A percentile compares a stretch with the other conserved stretches of the same genome.
These are phyloP conservation scores for Holacanthella duospinosa DNA, from an alignment of 2,888 invertebrate genomes.

Conservation along the genomic window DNA sequence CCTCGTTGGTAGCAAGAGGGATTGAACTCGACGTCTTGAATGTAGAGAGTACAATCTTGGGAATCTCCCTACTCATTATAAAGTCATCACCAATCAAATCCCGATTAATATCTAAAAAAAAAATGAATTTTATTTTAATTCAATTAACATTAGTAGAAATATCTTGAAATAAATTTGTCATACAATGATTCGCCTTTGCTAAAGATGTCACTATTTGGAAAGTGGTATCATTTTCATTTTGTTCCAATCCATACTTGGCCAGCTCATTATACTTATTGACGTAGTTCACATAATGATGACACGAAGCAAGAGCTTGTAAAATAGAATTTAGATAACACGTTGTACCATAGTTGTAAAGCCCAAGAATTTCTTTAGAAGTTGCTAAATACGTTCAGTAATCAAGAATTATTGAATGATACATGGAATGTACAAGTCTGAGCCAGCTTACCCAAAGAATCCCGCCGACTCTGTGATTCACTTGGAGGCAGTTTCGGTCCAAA, in stretches of 20 bases:
- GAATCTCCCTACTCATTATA: slow-evolving; percentile 37
- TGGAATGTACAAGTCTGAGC: neutral
- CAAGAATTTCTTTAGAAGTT: slow-evolving; percentile 42
- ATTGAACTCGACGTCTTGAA: slow-evolving; percentile 67
- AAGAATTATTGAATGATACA: neutral
- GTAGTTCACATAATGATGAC: slow-evolving; percentile 61
- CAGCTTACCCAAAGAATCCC: neutral
- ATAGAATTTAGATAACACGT: slow-evolving; percentile 89
- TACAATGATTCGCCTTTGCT: neutral
- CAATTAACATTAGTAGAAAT: too few relatives aligned
- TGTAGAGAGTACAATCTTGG: slow-evolving; percentile 60
- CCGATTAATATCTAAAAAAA: slow-evolving; percentile 55
- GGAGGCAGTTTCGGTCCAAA: neutral
- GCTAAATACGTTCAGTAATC: neutral
- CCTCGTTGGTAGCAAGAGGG: slow-evolving; percentile 63
- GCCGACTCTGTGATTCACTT: neutral
- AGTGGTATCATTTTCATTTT: neutral
- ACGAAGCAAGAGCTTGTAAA: slow-evolving; percentile 78
- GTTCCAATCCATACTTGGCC: neutral
- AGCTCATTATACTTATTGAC: neutral
- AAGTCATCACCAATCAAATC: slow-evolving; percentile 18
- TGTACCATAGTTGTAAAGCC: slow-evolving; percentile 79
- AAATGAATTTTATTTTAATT: too few relatives aligned
- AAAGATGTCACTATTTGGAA: neutral
- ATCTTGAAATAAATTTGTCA: too few relatives aligned